Evolutionary conservation across 2,797 vertebrate species (phyloP), one percentile per base, ranked within the genome.

Genomic region (Pangasius djambal): DNA sequence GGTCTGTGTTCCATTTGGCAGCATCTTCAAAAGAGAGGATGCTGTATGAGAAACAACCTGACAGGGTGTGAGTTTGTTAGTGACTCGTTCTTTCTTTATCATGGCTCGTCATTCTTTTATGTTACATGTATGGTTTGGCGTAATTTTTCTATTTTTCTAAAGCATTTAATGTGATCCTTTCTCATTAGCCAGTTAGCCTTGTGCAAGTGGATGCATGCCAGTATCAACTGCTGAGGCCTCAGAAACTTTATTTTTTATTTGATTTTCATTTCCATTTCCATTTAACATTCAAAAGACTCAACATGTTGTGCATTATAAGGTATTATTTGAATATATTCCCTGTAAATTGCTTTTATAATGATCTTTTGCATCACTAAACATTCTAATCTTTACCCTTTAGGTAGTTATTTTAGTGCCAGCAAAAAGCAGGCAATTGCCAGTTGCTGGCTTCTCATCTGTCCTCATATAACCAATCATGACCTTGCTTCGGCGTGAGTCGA

Each of bases 21-120:
- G 52, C 79, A 91, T 93, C 94, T 94, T 95, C 93, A 95, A 96
- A 95, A 94, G 93, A 89, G 89, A 88, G 92, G 91, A 92, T 83
- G 88, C 90, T 91, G 90, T 85, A 91, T 92, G 88, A 87, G 40
- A 75, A 90, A 69, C 86, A 74, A 83, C 25, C 74, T 75, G 77
- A 90, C 81, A 88, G 86, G 63, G 72, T 82, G 75, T 83, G 20
- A 87, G 65, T 89, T 55, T 70, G 67, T 79, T 52, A 40, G 63
- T 40, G 40, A 75, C 22, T 74, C 25, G 2, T 40, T 86, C 85
- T 74, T 12, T 61, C n/a, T 74, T n/a, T 40, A 40, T 74, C 34
- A 86, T 50, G 16, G 44, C 61, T 20, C 37, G 25, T 86, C 9
- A 70, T 55, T 83, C 25, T n/a, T n/a, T 72, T 55, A 57, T 50